Evolutionary conservation across 2,113 vertebrate species (phyloP).

Genomic region (Cyprinodon variegatus): DNA sequence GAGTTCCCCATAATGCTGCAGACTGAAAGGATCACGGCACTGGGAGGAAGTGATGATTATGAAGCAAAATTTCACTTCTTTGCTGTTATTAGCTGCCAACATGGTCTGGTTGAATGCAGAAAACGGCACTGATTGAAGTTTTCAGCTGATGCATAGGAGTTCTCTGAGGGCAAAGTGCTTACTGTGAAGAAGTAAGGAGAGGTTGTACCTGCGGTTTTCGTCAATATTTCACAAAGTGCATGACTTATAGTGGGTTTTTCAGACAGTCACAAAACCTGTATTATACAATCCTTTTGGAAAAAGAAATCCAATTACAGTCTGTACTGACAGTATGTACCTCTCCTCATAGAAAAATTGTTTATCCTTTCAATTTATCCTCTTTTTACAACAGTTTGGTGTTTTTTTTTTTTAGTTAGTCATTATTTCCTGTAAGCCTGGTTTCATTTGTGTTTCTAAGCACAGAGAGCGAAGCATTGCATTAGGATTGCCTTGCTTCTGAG

Average conservation of each 20-base stretch:
- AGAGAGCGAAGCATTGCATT: neutral
- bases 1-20: conserved; percentile 39
- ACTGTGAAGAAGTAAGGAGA: conserved; percentile 16
- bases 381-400: neutral
- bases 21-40: conserved; percentile 39
- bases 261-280: neutral
- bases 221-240: neutral
- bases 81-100: conserved; percentile 38
- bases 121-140: conserved; percentile 38
- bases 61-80: conserved; percentile 22
- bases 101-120: conserved; percentile 3
- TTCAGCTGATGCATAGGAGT: conserved; percentile 40
- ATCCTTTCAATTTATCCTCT: neutral
- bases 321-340: neutral
- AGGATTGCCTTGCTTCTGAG: neutral
- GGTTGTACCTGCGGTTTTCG: neutral
- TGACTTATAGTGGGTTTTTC: neutral
- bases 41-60: conserved; percentile 45
- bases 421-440: neutral
- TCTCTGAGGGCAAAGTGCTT: conserved; percentile 37
- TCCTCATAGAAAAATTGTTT: neutral
- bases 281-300: neutral
- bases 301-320: neutral
- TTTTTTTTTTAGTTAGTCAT: neutral
- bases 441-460: neutral